A percentile compares a stretch with the other conserved stretches of the same genome.
Evolutionary conservation across 2,888 invertebrate species (phyloP).

Genomic region (Shargacucullia verbasci): DNA sequence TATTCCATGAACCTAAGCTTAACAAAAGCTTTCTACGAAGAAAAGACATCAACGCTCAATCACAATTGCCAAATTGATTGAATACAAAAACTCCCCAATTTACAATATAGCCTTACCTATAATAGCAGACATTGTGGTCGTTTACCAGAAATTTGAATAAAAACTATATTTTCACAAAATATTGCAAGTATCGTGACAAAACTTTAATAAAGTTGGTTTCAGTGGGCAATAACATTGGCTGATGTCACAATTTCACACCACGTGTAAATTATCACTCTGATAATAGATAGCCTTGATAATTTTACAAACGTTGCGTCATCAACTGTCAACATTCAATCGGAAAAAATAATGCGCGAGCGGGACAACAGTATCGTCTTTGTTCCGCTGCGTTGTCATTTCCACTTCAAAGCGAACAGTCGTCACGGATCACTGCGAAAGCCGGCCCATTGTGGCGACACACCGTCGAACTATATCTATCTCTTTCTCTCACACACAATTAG

Average conservation of each 20-base stretch:
- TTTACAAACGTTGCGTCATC: slow-evolving; percentile 72
- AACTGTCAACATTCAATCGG: slow-evolving; percentile 70
- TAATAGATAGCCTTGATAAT: slow-evolving; percentile 71
- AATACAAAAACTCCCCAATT: neutral
- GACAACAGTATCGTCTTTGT: slow-evolving; percentile 66
- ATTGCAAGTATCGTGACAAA: slow-evolving; percentile 9
- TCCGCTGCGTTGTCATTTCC: slow-evolving; percentile 74
- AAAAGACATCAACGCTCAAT: slow-evolving; percentile 71
- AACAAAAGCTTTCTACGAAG: slow-evolving; percentile 29
- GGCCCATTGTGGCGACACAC: slow-evolving; percentile 75
- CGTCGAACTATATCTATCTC: slow-evolving; percentile 68
- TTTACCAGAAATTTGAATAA: neutral
- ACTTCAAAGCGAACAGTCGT: slow-evolving; percentile 83
- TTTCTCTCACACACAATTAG: slow-evolving; percentile 58
- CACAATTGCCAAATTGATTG: slow-evolving; percentile 2
- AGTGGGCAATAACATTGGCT: slow-evolving; percentile 26
- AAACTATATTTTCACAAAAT: slow-evolving; percentile 6
- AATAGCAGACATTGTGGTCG: neutral
- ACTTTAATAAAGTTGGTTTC: slow-evolving; percentile 22
- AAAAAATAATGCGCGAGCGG: slow-evolving; percentile 75
- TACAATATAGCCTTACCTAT: neutral
- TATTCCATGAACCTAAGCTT: neutral
- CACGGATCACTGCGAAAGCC: slow-evolving; percentile 83
- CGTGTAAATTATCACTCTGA: slow-evolving; percentile 63
- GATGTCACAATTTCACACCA: slow-evolving; percentile 53